Evolutionary conservation across 2,888 invertebrate species (phyloP).

Genomic region (Anaspis maculata): DNA sequence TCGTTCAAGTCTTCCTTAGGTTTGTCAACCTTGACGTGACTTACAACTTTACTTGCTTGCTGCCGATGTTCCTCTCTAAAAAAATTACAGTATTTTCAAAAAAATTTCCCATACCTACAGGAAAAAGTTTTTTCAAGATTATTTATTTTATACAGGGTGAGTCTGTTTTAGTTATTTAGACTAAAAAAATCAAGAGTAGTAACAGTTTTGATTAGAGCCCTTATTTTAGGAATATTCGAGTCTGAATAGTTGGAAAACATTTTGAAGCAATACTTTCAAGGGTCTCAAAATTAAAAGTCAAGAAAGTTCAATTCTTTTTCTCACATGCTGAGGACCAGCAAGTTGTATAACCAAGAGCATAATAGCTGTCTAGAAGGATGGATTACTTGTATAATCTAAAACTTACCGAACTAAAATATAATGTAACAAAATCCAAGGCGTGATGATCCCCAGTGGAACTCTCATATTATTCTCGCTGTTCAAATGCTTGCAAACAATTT

Average conservation of each 20-base stretch:
- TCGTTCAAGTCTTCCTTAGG: constrained; percentile 24
- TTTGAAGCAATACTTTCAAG: no score
- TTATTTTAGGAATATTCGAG: no score
- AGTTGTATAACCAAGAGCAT: no score
- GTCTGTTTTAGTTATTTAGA: no score
- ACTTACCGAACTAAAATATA: constrained; percentile 61
- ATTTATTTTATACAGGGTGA: no score
- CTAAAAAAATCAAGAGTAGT: no score
- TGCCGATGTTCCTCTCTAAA: constrained; percentile 60
- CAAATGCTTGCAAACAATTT: constrained; percentile 69
- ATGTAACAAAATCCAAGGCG: constrained; percentile 80
- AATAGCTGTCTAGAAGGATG: no score
- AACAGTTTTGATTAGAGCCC: no score
- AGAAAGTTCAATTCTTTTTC: no score
- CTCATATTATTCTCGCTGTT: constrained; percentile 59
- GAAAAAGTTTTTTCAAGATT: not conserved
- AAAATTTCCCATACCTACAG: not conserved
- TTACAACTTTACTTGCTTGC: constrained; percentile 44
- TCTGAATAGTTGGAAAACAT: no score
- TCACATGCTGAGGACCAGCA: no score
- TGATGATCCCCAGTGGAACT: constrained; percentile 60
- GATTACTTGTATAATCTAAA: constrained; percentile 10
- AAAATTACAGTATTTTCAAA: not conserved
- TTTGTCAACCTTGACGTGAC: constrained; percentile 32
- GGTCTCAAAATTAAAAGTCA: no score